These are phyloP conservation scores for Mythimna ferrago DNA, from an alignment of 2,888 invertebrate genomes.

Conservation along the genomic window DNA sequence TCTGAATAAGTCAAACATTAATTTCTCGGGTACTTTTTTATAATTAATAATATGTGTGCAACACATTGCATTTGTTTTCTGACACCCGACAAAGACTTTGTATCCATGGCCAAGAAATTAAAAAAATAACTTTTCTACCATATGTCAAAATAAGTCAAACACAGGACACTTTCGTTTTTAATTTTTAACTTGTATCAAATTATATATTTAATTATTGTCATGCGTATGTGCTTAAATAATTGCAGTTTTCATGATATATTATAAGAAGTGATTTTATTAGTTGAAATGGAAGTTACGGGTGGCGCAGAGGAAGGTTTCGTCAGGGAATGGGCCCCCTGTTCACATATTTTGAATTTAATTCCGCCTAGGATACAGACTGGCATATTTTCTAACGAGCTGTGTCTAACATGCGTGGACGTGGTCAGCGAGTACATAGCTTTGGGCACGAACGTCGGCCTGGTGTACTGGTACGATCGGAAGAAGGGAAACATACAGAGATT, in stretches of 20 bases:
- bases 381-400: constrained; percentile 94
- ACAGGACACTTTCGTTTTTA: constrained; percentile 56
- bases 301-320: constrained; percentile 90
- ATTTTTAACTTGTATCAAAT: constrained; percentile 48
- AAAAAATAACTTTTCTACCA: constrained; percentile 3
- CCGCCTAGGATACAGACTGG: constrained; percentile 94
- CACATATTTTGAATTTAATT: constrained; percentile 94
- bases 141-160: constrained; percentile 63
- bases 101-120: too few relatives aligned
- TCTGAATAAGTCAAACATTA: not conserved
- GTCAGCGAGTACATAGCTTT: constrained; percentile 95
- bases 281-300: constrained; percentile 83
- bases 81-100: not conserved
- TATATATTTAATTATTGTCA: constrained; percentile 51
- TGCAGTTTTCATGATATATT: constrained; percentile 14
- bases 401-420: constrained; percentile 96
- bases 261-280: constrained; percentile 27
- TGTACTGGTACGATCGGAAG: constrained; percentile 96
- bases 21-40: constrained; percentile 8
- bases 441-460: constrained; percentile 96
- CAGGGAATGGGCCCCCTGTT: constrained; percentile 95
- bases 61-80: constrained; percentile 10
- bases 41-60: constrained; percentile 15
- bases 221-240: constrained; percentile 54
- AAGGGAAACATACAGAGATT: constrained; percentile 94